phyloP scores from a whole-genome alignment of 2,888 invertebrate genomes.

The Eremobia ochroleuca region DNA sequence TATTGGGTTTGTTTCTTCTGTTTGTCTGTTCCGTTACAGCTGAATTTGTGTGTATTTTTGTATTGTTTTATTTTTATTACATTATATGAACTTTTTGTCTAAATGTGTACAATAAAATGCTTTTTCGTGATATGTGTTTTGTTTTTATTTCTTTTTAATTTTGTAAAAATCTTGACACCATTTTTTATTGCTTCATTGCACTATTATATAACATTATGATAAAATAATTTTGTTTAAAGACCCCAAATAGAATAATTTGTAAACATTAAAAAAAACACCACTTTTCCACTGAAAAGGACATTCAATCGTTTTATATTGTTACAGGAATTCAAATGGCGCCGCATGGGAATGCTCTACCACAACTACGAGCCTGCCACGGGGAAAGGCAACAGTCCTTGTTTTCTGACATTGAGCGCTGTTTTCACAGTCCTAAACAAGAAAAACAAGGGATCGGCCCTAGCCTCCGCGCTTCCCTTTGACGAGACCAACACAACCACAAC shows the following conservation, averaged over 20 bases:
- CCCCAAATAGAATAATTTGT: too few species aligned
- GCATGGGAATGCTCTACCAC: constrained; percentile 93
- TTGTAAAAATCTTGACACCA: neutral
- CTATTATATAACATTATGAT: neutral
- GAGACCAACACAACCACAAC: constrained; percentile 90
- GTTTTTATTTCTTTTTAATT: constrained; percentile 53
- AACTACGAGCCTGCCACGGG: constrained; percentile 92
- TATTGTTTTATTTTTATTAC: constrained; percentile 37
- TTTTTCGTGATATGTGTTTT: constrained; percentile 60
- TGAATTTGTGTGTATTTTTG: constrained; percentile 34
- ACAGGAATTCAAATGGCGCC: constrained; percentile 94
- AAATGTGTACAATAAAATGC: constrained; percentile 62
- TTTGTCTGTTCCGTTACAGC: constrained; percentile 33
- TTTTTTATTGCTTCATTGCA: constrained; percentile 6
- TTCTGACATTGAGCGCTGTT: constrained; percentile 94
- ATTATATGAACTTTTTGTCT: constrained; percentile 19
- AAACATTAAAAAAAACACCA: neutral
- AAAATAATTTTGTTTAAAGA: neutral
- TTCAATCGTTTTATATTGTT: constrained; percentile 73
- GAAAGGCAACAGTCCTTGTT: constrained; percentile 94
- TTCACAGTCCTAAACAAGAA: constrained; percentile 88
- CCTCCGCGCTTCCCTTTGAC: constrained; percentile 92
- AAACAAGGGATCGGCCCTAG: constrained; percentile 86
- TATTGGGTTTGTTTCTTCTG: constrained; percentile 30
- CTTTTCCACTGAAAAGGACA: neutral